Conservation (phyloP, 2,888 invertebrate genomes). For the Heterodera filipjevi region DNA sequence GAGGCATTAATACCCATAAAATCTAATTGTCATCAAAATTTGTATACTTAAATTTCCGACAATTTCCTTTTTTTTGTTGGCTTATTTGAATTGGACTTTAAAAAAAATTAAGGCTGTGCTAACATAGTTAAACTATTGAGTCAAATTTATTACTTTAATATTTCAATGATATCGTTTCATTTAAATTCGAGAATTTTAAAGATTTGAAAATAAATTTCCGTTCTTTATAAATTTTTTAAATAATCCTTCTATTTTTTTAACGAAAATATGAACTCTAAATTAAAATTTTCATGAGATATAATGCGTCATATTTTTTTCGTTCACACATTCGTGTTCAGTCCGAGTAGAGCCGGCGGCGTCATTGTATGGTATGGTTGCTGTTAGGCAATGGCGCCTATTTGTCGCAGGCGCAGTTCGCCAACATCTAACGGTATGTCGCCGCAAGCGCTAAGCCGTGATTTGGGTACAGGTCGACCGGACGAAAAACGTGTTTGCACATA, state of each 20-base stretch:
- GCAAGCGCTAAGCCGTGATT: neutral
- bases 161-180: too few species aligned
- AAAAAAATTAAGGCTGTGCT: neutral
- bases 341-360: constrained; percentile 22
- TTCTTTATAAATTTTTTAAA: too few species aligned
- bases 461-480: neutral
- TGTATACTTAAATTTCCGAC: too few species aligned
- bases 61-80: neutral
- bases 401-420: neutral
- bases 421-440: neutral
- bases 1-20: neutral
- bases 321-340: constrained; percentile 43
- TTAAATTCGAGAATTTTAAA: too few species aligned
- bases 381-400: constrained; percentile 9
- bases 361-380: neutral
- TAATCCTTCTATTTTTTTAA: too few species aligned
- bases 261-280: too few species aligned
- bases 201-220: too few species aligned
- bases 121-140: neutral
- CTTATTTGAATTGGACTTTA: neutral
- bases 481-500: neutral
- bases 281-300: too few species aligned
- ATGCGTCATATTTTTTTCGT: neutral
- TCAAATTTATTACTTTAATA: neutral
- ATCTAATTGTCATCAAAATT: neutral